These are phyloP conservation scores for Rhincodon typus DNA, from an alignment of 2,797 vertebrate genomes.

Conservation along the genomic window DNA sequence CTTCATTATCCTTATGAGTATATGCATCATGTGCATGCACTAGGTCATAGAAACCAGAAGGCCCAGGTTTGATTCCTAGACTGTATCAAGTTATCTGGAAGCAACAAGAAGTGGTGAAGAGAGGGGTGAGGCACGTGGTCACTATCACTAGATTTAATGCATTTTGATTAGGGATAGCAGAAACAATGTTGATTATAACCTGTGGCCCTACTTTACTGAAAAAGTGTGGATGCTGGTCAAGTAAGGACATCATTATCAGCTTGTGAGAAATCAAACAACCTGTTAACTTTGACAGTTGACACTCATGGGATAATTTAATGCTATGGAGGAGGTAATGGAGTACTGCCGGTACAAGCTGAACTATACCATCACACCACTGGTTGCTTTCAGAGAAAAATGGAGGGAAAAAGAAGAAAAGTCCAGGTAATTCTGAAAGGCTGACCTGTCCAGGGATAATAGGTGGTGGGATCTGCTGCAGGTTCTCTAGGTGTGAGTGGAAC, in stretches of 20 bases:
- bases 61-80: neutral
- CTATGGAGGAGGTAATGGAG: neutral
- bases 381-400: neutral
- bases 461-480: conserved; percentile 70
- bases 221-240: neutral
- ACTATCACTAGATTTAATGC: neutral
- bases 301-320: neutral
- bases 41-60: neutral
- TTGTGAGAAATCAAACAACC: neutral
- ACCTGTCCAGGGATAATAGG: conserved; percentile 74
- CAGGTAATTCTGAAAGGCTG: conserved; percentile 27
- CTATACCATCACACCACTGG: neutral
- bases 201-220: neutral
- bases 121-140: too few relatives aligned
- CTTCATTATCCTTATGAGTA: neutral
- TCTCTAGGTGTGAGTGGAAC: conserved; percentile 95
- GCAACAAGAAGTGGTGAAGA: too few relatives aligned
- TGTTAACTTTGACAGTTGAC: neutral
- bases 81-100: neutral
- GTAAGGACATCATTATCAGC: neutral
- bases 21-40: neutral
- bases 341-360: neutral
- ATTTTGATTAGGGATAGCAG: neutral
- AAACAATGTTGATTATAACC: neutral
- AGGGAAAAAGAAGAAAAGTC: neutral